A percentile compares a stretch with the other conserved stretches of the same genome.
phyloP scores from a whole-genome alignment of 2,113 vertebrate genomes.

The Colinus virginianus region DNA sequence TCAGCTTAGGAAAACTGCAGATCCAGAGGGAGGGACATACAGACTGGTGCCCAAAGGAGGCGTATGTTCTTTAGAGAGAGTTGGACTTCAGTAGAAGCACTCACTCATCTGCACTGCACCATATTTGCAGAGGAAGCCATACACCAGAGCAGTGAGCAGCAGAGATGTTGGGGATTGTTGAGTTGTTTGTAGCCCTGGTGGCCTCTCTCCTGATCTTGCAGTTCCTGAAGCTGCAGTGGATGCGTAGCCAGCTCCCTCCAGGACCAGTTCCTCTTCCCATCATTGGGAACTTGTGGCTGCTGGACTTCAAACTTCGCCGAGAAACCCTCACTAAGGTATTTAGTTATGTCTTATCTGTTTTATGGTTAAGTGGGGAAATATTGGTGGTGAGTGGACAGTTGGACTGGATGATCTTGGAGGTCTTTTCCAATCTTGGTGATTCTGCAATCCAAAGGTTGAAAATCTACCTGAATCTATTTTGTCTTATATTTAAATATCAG shows the following conservation, averaged over 20 bases:
- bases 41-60: neutral
- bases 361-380: too few species aligned
- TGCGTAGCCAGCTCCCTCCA: conserved; percentile 51
- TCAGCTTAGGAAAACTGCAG: neutral
- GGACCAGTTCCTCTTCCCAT: conserved; percentile 70
- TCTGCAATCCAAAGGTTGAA: neutral
- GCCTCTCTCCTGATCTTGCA: conserved; percentile 10
- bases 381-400: too few species aligned
- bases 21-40: neutral
- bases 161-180: neutral
- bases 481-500: neutral
- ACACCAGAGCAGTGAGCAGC: neutral
- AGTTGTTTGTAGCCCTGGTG: neutral
- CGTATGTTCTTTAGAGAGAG: neutral
- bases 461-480: neutral
- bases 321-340: conserved; percentile 69
- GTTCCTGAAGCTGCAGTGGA: conserved; percentile 54
- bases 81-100: neutral
- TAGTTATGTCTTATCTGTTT: neutral
- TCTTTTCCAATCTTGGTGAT: too few species aligned
- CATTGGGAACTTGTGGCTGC: conserved; percentile 71
- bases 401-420: too few species aligned
- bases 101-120: neutral
- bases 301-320: conserved; percentile 66
- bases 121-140: neutral